Evolutionary conservation across 2,888 invertebrate genomes (phyloP).

Genomic region (Aleiodes leptofemur): DNA sequence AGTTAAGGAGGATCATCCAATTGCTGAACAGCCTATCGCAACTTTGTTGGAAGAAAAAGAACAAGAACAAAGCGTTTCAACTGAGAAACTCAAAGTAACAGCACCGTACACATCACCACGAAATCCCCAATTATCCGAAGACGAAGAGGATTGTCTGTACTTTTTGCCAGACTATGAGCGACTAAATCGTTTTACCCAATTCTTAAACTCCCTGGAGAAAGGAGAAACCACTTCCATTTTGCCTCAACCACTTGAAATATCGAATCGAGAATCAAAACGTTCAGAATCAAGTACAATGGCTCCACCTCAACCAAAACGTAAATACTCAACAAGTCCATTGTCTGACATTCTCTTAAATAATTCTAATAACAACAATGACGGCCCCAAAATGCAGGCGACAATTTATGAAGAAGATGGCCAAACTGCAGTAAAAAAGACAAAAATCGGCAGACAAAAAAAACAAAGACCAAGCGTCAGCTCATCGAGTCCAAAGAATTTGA

Average conservation of each 20-base stretch:
- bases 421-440: constrained; percentile 62
- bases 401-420: constrained; percentile 56
- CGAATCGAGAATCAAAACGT: not conserved
- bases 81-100: not conserved
- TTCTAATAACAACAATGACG: constrained; percentile 68
- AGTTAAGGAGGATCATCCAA: constrained; percentile 1
- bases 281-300: constrained; percentile 63
- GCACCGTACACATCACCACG: not conserved
- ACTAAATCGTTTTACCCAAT: constrained; percentile 63
- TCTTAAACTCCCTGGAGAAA: constrained; percentile 61
- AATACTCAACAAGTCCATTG: constrained; percentile 64
- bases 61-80: not conserved
- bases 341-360: constrained; percentile 67
- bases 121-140: constrained; percentile 28
- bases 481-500: constrained; percentile 59
- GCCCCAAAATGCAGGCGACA: constrained; percentile 54
- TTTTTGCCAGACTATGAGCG: constrained; percentile 63
- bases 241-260: not conserved
- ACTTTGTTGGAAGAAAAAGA: not conserved
- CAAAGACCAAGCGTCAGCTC: constrained; percentile 57
- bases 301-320: constrained; percentile 64
- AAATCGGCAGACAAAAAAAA: constrained; percentile 66
- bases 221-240: constrained; percentile 50
- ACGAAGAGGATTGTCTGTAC: constrained; percentile 67
- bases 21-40: not conserved